Percentiles rank a stretch among this genome's conserved stretches.
Conservation (phyloP, 2,888 invertebrate species). For the Hirtodrosophila alboralis region DNA sequence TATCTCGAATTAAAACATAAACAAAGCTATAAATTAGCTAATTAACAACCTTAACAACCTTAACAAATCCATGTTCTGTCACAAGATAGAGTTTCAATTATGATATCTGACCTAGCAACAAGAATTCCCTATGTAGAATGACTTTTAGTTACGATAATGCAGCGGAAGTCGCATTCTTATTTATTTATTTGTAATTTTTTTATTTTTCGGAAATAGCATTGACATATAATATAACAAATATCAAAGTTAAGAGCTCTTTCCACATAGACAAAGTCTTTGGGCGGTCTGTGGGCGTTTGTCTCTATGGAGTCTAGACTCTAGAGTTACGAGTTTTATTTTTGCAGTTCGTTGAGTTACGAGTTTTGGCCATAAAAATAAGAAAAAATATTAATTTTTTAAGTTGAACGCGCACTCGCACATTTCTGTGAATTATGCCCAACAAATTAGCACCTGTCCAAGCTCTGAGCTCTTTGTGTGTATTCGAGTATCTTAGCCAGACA, state of each 20-base stretch:
- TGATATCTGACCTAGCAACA: slow-evolving; percentile 6
- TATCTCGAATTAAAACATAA: background rate
- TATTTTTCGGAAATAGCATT: slow-evolving; percentile 6
- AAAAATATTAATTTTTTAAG: slow-evolving; percentile 51
- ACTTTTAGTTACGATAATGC: background rate
- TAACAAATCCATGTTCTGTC: too few relatives aligned
- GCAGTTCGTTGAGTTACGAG: slow-evolving; percentile 40
- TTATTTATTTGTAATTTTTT: too few relatives aligned
- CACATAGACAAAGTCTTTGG: background rate
- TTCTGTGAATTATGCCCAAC: slow-evolving; percentile 75
- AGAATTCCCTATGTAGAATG: too few relatives aligned
- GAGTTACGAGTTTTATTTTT: slow-evolving; percentile 17
- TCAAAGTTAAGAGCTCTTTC: slow-evolving; percentile 12
- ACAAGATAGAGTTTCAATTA: background rate
- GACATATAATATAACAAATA: slow-evolving; percentile 4
- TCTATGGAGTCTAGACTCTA: slow-evolving; percentile 1
- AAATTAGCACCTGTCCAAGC: slow-evolving; percentile 73
- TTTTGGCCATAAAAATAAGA: slow-evolving; percentile 67
- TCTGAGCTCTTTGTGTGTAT: too few relatives aligned
- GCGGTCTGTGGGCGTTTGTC: background rate
- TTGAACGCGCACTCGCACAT: slow-evolving; percentile 63
- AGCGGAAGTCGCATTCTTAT: slow-evolving; percentile 26
- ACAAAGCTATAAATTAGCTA: background rate
- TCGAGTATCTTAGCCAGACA: slow-evolving; percentile 28
- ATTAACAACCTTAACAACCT: too few relatives aligned